Base-by-base conservation (phyloP, 2,113 vertebrate genomes). In the Catharus fuscescens region DNA sequence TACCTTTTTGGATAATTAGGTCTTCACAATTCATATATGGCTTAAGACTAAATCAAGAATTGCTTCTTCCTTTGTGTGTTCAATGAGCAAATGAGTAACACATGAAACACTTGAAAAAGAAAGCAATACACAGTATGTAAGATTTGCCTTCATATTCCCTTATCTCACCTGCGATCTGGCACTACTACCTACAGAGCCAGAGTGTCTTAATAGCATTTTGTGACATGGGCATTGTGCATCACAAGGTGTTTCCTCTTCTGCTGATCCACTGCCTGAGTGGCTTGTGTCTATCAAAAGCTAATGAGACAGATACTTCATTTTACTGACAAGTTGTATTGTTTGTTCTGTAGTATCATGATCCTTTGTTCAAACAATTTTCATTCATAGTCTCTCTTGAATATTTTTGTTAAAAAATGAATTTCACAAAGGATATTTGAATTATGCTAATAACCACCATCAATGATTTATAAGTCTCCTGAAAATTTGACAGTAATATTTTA, bases 231-330 rank as follows among this genome's bases (percentile, higher is more conserved):
- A 18, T 48, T 17, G 29, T 17, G 18, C 79, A 84, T 93, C 83
- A 86, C 95, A 96, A 96, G 81, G 80, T 96, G 84, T 88, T 91
- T 97, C 82, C 83, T 96, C 84, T 53, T 96, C 93, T 95, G 88
- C 93, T 70, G 56, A 97, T 92, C 84, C 78, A 66, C 92, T 93
- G 86, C 83, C 85, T 81, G 95, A 80, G 94, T 95, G 74, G 67
- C 40, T 92, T 84, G 48, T 62, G n/a, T 86, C 85, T 81, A 34
- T 90, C 85, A 85, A 97, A 96, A 69, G 23, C 1, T 48, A 67
- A 2, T 42, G 86, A 48, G 65, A 88, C 52, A 94, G 60, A 76
- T 72, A 90, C 78, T 97, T 90, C 26, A 32, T 86, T 96, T 97
- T 87, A 86, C 60, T 48, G 86, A 88, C 86, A 97, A 80, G 71